Evolutionary conservation across 2,113 vertebrate genomes (phyloP), one percentile per base, ranked within the genome.

Genomic region (Eurypyga helias): DNA sequence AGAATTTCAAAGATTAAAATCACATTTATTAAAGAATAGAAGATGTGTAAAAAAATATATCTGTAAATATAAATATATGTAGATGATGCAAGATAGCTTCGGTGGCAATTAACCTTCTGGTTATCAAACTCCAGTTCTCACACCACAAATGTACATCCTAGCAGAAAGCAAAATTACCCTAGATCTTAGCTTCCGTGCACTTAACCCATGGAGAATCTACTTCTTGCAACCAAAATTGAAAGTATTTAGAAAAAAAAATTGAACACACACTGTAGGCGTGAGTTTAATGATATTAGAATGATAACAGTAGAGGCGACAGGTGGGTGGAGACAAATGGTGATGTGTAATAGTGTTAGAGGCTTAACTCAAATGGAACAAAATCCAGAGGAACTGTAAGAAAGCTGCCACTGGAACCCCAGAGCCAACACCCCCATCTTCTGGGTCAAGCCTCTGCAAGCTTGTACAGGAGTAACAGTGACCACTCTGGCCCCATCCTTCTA

Each of bases 1-100:
- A 78, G 46, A 54, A 76, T 43, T 88, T 85, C 75, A 87, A 83
- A 81, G 46, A 93, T 77, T 77, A 70, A 85, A 95, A 82, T 38
- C 11, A 31, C 34, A 46, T 33, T 80, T 94, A 45, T 62, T 70
- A 70, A 90, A 89, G 66, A 92, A 81, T 79, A 84, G 38, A 85
- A 82, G n/a, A 77, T 28, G 11, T 45, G 51, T 76, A 82, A 88
- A 87, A 48, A 70, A 48, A 10, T 41, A 12, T 41, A 41, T 83
- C 11, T 70, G 11, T 73, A 57, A 70, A 46, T 70, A 64, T 55
- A 91, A 80, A 75, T 45, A 1, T 65, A 24, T 52, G 26, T 45
- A 51, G n/a, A 86, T 61, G 31, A 79, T 34, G 8, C 11, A 73
- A 75, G 49, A 77, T 31, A 65, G 2, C 10, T 77, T 64, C 51